phyloP scores from a whole-genome alignment of 30 jellyfish, hydroid and myxozoan species.

The Phacellophora camtschatica region DNA sequence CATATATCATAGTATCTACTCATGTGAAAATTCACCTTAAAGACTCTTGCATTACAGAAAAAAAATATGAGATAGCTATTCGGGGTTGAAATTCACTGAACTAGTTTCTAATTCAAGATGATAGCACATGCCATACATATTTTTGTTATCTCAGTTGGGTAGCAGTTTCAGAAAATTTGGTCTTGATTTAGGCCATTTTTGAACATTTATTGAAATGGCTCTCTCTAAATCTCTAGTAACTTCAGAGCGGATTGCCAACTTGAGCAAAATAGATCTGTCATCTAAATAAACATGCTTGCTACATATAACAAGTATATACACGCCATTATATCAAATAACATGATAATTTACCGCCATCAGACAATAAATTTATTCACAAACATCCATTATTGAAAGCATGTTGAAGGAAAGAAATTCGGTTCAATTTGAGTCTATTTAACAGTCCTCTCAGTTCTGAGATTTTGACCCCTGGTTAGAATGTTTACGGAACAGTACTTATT shows the following conservation, averaged over 20 bases:
- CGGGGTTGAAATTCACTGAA: slow-evolving; percentile 30
- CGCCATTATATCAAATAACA: slow-evolving; percentile 11
- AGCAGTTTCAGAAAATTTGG: slow-evolving; percentile 12
- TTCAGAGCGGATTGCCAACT: slow-evolving; percentile 10
- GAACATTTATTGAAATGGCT: neutral
- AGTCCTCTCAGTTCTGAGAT: neutral
- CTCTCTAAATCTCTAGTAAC: slow-evolving; percentile 6
- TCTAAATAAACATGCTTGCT: neutral
- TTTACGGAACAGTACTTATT: neutral
- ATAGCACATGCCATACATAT: slow-evolving; percentile 11
- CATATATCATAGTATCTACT: slow-evolving; percentile 6
- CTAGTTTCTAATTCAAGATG: slow-evolving; percentile 16
- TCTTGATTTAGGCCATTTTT: slow-evolving; percentile 15
- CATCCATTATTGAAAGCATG: neutral
- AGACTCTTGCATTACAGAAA: neutral
- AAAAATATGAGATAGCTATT: neutral
- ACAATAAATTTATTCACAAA: neutral
- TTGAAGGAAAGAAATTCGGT: neutral
- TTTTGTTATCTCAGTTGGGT: neutral
- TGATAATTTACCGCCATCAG: neutral
- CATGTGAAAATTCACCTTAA: neutral
- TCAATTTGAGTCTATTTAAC: neutral
- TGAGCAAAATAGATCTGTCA: neutral
- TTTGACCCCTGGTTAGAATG: neutral
- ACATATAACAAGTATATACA: neutral